Conservation (phyloP, 2,113 vertebrate species). For the Colossoma macropomum region DNA sequence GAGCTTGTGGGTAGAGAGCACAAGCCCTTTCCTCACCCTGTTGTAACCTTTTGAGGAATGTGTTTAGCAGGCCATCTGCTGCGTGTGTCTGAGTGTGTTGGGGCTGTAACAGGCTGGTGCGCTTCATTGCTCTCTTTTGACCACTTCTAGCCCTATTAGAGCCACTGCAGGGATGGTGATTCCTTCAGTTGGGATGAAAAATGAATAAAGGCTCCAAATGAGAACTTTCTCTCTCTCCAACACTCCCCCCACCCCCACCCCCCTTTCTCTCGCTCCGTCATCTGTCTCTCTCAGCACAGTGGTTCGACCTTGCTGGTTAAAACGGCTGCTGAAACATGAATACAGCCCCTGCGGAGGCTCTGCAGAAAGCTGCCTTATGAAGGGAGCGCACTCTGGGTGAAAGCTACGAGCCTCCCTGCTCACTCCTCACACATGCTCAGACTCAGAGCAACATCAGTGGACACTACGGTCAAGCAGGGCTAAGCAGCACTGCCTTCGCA, state of each 20-base stretch:
- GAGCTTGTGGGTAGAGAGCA: not conserved
- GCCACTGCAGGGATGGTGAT: slow-evolving; percentile 43
- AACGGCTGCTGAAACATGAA: not conserved
- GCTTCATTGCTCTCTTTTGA: not conserved
- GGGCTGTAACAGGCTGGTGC: not conserved
- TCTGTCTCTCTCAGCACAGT: slow-evolving; percentile 4
- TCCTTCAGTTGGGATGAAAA: slow-evolving; percentile 52
- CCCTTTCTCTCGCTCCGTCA: no score
- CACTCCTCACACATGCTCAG: not conserved
- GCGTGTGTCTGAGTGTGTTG: not conserved
- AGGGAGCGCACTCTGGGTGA: slow-evolving; percentile 9
- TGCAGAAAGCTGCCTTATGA: slow-evolving; percentile 4
- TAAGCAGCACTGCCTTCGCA: not conserved
- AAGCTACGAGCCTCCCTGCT: not conserved
- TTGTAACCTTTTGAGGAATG: not conserved
- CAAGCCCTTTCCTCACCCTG: not conserved
- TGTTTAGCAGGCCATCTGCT: slow-evolving; percentile 3
- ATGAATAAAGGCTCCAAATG: slow-evolving; percentile 52
- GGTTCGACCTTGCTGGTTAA: slow-evolving; percentile 27
- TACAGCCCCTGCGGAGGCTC: slow-evolving; percentile 2
- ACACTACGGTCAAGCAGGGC: not conserved
- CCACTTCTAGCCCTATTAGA: slow-evolving; percentile 49
- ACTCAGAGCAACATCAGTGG: not conserved
- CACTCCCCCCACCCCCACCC: not conserved
- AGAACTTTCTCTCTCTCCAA: slow-evolving; percentile 29